These are phyloP conservation scores for Epinotia bilunana DNA, from an alignment of 2,888 invertebrate species.

Conservation along the genomic window DNA sequence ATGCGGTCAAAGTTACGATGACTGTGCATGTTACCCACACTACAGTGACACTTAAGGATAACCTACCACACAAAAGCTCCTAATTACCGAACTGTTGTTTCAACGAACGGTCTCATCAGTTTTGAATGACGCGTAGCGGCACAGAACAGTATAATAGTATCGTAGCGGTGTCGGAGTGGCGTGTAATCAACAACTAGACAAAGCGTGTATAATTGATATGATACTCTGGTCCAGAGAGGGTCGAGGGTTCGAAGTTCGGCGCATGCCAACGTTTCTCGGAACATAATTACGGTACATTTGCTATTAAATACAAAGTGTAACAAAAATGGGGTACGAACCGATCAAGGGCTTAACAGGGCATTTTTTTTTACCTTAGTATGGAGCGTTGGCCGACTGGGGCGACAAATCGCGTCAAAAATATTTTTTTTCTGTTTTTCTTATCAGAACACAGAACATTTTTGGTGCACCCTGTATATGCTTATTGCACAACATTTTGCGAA, in stretches of 20 bases:
- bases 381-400: no score
- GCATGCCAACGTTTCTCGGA: not conserved
- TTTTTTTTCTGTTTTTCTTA: no score
- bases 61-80: constrained; percentile 3
- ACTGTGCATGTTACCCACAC: not conserved
- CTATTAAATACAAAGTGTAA: no score
- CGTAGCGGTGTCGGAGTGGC: constrained; percentile 5
- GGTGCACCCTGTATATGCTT: no score
- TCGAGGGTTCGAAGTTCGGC: not conserved
- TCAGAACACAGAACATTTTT: no score
- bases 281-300: not conserved
- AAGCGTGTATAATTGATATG: constrained; percentile 15
- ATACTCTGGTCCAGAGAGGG: not conserved
- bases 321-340: no score
- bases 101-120: constrained; percentile 19
- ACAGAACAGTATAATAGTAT: no score
- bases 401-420: no score
- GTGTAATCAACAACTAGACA: constrained; percentile 19
- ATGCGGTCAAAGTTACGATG: constrained; percentile 12
- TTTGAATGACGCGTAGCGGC: constrained; percentile 24
- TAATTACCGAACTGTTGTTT: constrained; percentile 15
- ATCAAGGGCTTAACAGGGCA: no score
- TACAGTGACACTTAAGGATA: constrained; percentile 10
- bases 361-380: no score
- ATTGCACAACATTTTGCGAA: no score